Base-by-base conservation (phyloP, 53 echinoderm and acorn worm species). In the Pentamera pediparva region DNA sequence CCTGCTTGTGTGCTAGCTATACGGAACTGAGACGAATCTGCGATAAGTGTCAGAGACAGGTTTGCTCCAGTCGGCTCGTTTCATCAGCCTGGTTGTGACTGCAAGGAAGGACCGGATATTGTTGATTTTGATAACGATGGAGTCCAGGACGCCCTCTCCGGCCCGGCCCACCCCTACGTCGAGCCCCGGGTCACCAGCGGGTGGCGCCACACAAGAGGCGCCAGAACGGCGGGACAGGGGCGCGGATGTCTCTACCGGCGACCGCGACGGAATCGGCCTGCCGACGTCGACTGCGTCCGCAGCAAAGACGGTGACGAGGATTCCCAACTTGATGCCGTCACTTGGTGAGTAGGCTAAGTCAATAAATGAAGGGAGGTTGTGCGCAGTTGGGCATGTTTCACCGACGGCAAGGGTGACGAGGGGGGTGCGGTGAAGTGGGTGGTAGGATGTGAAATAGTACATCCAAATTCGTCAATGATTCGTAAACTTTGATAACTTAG, bases 341-440 rank as follows among this genome's bases (percentile, higher is more conserved):
- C 28, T 67, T 5, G 67, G 67, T 67, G 45, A 67, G 67, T 67
- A n/a, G n/a, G n/a, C n/a, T n/a, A n/a, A n/a, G n/a, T n/a, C n/a
- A n/a, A n/a, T n/a, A n/a, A n/a, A n/a, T n/a, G n/a, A n/a, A n/a
- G n/a, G n/a, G n/a, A n/a, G n/a, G n/a, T n/a, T n/a, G n/a, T n/a
- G n/a, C n/a, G n/a, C n/a, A n/a, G n/a, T n/a, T n/a, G n/a, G n/a
- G n/a, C n/a, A n/a, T n/a, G n/a, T n/a, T n/a, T n/a, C n/a, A n/a
- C n/a, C n/a, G n/a, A n/a, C n/a, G n/a, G n/a, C n/a, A n/a, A n/a
- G n/a, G n/a, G n/a, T n/a, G n/a, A n/a, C n/a, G n/a, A n/a, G n/a
- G n/a, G n/a, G n/a, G n/a, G n/a, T n/a, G n/a, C n/a, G n/a, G n/a
- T n/a, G n/a, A n/a, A n/a, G n/a, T n/a, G n/a, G n/a, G n/a, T n/a